phyloP scores from a whole-genome alignment of 2,113 vertebrate genomes.

The Labeo rohita region DNA sequence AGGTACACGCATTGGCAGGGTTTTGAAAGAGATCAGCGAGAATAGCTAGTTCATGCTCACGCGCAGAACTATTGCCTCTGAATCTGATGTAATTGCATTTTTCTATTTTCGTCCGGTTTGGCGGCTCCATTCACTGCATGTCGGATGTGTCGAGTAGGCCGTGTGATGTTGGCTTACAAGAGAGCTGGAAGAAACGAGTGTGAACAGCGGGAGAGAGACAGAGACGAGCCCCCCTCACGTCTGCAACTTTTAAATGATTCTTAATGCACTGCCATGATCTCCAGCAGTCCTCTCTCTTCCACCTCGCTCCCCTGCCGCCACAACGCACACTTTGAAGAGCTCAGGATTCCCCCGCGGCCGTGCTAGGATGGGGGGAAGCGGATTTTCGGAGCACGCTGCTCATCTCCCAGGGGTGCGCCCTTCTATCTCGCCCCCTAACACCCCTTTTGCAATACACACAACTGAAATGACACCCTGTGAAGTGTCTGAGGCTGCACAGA shows the following conservation, averaged over 20 bases:
- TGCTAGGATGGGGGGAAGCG: conserved; percentile 33
- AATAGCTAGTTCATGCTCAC: background rate
- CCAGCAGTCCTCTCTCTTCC: conserved; percentile 1
- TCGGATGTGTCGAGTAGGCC: conserved; percentile 35
- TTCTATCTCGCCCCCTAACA: conserved; percentile 36
- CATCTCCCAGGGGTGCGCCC: conserved; percentile 36
- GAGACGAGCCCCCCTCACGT: background rate
- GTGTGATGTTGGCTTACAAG: conserved; percentile 25
- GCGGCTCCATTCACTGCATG: conserved; percentile 1
- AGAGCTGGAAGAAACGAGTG: conserved; percentile 30
- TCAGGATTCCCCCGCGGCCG: conserved; percentile 31
- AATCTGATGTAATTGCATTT: conserved; percentile 30
- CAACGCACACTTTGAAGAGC: conserved; percentile 30
- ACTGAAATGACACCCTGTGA: conserved; percentile 34
- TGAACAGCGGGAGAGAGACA: conserved; percentile 14
- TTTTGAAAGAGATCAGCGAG: background rate
- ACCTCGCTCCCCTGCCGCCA: background rate
- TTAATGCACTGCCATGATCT: conserved; percentile 44
- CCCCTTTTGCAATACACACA: conserved; percentile 19
- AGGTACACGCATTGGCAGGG: background rate
- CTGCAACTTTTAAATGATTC: conserved; percentile 39
- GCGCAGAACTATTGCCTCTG: background rate
- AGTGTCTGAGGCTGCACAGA: conserved; percentile 24
- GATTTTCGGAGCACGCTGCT: background rate
- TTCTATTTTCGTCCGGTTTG: conserved; percentile 44